phyloP scores from a whole-genome alignment of 1,140 invertebrate genomes.

The Cotesia vestalis region DNA sequence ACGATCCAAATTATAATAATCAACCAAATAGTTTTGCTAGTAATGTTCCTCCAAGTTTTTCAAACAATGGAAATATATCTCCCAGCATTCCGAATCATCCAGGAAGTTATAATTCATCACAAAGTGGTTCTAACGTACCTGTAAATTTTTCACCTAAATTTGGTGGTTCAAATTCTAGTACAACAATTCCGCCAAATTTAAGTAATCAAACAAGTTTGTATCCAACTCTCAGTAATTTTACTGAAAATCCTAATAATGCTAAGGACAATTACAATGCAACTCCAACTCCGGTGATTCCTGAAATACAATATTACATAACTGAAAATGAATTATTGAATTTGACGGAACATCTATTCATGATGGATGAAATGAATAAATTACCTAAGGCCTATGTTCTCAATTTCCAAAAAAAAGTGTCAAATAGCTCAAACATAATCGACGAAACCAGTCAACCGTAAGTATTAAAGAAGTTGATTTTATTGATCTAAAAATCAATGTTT shows the following conservation, averaged over 20 bases:
- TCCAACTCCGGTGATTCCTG: not conserved
- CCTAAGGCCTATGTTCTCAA: slow-evolving; percentile 55
- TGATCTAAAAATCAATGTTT: not conserved
- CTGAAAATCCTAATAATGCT: not conserved
- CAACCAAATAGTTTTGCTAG: not conserved
- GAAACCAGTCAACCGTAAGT: slow-evolving; percentile 58
- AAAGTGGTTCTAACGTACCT: not conserved
- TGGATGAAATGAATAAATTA: slow-evolving; percentile 50
- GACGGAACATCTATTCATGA: slow-evolving; percentile 57
- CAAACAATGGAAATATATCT: slow-evolving; percentile 2
- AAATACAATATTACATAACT: slow-evolving; percentile 42
- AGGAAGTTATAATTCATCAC: too few relatives aligned
- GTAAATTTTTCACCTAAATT: not conserved
- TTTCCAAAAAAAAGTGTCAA: slow-evolving; percentile 50
- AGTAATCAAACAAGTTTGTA: not conserved
- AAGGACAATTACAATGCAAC: not conserved
- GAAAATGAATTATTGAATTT: slow-evolving; percentile 53
- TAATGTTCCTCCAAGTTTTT: not conserved
- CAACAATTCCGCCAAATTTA: not conserved
- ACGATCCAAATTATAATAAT: slow-evolving; percentile 5
- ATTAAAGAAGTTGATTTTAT: not conserved
- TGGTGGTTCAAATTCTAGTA: not conserved
- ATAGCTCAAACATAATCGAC: slow-evolving; percentile 50
- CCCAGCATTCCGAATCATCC: not conserved
- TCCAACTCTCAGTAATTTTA: not conserved